These are phyloP conservation scores for Chalcosyrphus nemorum DNA, from an alignment of 2,888 invertebrate species.

Conservation along the genomic window DNA sequence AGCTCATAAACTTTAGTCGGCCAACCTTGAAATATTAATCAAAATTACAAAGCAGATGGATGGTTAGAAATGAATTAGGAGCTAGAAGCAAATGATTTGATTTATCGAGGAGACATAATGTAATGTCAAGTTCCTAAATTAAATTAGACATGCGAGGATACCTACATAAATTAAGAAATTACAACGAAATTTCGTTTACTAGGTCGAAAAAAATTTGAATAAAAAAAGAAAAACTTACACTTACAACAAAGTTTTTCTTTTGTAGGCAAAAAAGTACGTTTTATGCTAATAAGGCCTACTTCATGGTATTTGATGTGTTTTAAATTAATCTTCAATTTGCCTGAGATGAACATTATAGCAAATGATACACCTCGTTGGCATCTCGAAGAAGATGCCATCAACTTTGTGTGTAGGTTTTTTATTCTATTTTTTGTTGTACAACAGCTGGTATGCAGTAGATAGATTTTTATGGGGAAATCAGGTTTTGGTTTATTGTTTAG, in stretches of 20 bases:
- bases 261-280: constrained; percentile 8
- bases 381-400: constrained; percentile 6
- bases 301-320: constrained; percentile 8
- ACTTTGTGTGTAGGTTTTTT: background rate
- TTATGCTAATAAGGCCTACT: constrained; percentile 47
- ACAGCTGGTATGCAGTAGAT: background rate
- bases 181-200: constrained; percentile 14
- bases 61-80: background rate
- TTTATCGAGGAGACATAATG: background rate
- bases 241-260: background rate
- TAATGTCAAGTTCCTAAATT: background rate
- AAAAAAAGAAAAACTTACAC: background rate
- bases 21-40: constrained; percentile 11
- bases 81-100: background rate
- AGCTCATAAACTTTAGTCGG: background rate
- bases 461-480: background rate
- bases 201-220: background rate
- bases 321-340: constrained; percentile 21
- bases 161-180: no score
- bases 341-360: constrained; percentile 7
- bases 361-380: constrained; percentile 15
- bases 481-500: background rate
- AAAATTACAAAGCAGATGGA: background rate
- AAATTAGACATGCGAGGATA: background rate
- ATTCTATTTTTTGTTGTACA: background rate